Evolutionary conservation across 2,888 invertebrate genomes (phyloP).

Genomic region (Erannis defoliaria): DNA sequence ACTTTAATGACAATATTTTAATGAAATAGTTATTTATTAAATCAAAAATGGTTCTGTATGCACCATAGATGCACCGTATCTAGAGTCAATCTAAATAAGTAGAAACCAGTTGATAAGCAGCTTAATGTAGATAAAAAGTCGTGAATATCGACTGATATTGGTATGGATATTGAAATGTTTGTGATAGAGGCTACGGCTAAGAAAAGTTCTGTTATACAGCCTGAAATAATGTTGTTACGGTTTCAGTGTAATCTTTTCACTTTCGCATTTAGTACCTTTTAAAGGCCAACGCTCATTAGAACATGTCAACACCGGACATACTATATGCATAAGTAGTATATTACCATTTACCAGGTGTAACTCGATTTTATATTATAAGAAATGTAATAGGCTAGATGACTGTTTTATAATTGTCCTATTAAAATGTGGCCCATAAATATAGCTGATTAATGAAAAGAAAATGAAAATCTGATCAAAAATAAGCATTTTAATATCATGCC

Average conservation of each 20-base stretch:
- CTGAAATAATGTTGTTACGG: constrained; percentile 33
- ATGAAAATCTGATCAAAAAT: no score
- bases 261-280: constrained; percentile 67
- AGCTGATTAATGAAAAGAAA: no score
- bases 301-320: background rate
- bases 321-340: background rate
- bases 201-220: constrained; percentile 43
- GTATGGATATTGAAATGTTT: constrained; percentile 58
- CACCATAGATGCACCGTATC: background rate
- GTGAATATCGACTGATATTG: constrained; percentile 60
- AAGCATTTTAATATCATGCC: no score
- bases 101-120: background rate
- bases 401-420: no score
- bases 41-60: constrained; percentile 1
- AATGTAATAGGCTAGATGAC: no score
- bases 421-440: no score
- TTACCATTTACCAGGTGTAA: no score
- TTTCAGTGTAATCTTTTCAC: constrained; percentile 54
- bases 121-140: constrained; percentile 13
- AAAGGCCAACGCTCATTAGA: background rate
- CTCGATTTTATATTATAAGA: no score
- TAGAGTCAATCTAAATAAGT: background rate
- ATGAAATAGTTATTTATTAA: constrained; percentile 38
- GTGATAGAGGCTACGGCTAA: constrained; percentile 60
- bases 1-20: constrained; percentile 38